Evolutionary conservation across 1,140 invertebrate genomes (phyloP).

Genomic region (Condylostylus longicornis): DNA sequence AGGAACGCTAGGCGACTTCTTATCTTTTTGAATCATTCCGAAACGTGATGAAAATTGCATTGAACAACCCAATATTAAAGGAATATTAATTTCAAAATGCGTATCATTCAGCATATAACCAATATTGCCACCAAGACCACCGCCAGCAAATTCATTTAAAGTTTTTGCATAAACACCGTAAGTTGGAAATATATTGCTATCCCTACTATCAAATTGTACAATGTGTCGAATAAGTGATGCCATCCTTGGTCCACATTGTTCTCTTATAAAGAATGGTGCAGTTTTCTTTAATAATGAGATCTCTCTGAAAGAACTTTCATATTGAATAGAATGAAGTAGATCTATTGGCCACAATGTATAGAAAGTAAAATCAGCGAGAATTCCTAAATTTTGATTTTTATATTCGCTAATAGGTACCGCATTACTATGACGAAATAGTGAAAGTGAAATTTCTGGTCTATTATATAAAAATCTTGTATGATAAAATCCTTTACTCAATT

Average conservation of each 20-base stretch:
- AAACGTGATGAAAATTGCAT: conserved; percentile 26
- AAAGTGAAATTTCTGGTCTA: conserved; percentile 28
- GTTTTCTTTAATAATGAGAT: conserved; percentile 18
- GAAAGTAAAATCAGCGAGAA: conserved; percentile 20
- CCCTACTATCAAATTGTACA: conserved; percentile 22
- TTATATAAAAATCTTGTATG: conserved; percentile 26
- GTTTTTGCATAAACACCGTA: conserved; percentile 23
- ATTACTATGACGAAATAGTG: conserved; percentile 25
- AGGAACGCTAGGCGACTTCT: conserved; percentile 20
- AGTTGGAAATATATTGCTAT: conserved; percentile 25
- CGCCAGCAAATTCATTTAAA: conserved; percentile 26
- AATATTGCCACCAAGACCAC: conserved; percentile 26
- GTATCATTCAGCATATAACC: conserved; percentile 23
- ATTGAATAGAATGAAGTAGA: conserved; percentile 29
- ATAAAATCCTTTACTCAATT: conserved; percentile 30
- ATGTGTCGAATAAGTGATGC: conserved; percentile 27
- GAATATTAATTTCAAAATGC: conserved; percentile 27
- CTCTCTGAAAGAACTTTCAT: conserved; percentile 26
- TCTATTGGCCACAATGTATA: conserved; percentile 22
- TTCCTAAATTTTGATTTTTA: conserved; percentile 23
- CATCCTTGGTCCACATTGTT: conserved; percentile 28
- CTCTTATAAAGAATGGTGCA: conserved; percentile 25
- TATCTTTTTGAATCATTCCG: conserved; percentile 21
- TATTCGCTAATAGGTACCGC: conserved; percentile 22
- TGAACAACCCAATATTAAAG: conserved; percentile 21